A percentile compares a stretch with the other conserved stretches of the same genome.
Evolutionary conservation across 2,888 invertebrate species (phyloP).

Genomic region (Notodonta dromedarius): DNA sequence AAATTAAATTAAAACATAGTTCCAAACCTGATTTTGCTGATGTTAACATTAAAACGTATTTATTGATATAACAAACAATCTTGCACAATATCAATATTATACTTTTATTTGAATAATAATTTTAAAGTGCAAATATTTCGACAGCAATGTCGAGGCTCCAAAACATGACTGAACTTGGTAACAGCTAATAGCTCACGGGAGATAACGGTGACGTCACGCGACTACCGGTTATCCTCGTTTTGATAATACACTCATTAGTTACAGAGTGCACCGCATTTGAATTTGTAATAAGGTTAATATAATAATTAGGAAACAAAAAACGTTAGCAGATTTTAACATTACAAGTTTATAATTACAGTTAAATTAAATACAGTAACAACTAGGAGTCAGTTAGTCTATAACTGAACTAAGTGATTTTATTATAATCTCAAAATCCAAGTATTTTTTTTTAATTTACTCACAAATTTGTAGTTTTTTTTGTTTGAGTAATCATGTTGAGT

Average conservation of each 20-base stretch:
- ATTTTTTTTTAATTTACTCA: no score
- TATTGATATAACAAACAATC: no score
- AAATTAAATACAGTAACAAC: no score
- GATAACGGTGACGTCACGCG: conserved; percentile 28
- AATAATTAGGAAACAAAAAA: conserved; percentile 11
- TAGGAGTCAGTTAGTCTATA: no score
- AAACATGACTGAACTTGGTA: not conserved
- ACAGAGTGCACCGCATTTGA: conserved; percentile 20
- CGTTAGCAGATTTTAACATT: not conserved
- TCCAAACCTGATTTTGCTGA: not conserved
- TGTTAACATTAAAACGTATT: no score
- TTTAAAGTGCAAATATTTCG: not conserved
- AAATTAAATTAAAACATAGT: no score
- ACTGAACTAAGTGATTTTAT: no score
- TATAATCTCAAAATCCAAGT: no score
- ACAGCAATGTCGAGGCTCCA: not conserved
- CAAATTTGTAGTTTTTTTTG: no score
- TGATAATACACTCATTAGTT: conserved; percentile 9
- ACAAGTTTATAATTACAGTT: no score
- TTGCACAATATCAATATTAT: not conserved
- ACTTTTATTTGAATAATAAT: not conserved
- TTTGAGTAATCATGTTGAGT: no score
- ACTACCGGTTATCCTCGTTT: conserved; percentile 40
- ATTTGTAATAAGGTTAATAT: conserved; percentile 26
- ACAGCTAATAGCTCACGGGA: conserved; percentile 3